Base-by-base conservation (phyloP, 2,797 vertebrate genomes). In the Trichosurus vulpecula region DNA sequence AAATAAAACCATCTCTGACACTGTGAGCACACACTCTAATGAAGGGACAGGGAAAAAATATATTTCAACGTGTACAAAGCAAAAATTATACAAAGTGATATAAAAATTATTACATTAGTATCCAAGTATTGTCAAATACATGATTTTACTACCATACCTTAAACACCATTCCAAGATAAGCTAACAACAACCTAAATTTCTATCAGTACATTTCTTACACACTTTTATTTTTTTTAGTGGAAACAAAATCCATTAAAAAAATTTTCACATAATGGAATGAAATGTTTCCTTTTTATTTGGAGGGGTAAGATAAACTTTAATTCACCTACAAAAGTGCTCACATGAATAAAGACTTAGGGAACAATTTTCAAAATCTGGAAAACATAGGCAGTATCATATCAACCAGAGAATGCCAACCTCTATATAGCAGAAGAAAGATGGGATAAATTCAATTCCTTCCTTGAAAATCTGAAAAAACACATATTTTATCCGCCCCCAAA, bases 271-370 rank as follows among this genome's bases (percentile, higher is more conserved):
- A 92, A 35, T 93, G 5, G 61, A 94, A 61, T 3, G 53, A 19
- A 54, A 2, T 61, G 92, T 54, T 93, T 95, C 54, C 35, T 89
- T 90, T 54, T 35, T 94, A 31, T 41, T 91, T 93, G 55, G 66
- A 93, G 92, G n/a, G 14, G 94, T 92, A 93, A 93, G 30, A 27
- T 92, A 92, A 91, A 94, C 94, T 95, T 52, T 93, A 97, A 94
- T 94, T 81, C 93, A 90, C 90, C 16, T 90, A 66, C 52, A 89
- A 13, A 52, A 41, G 90, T 55, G 13, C 41, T 90, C 30, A 95
- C 52, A 52, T n/a, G 92, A 92, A 47, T 41, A 92, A 93, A 95
- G 54, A 35, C 91, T 96, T 91, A 92, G 92, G 94, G 92, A 93
- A 81, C 52, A 92, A 96, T 91, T 30, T 90, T 4, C 61, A 94